A percentile compares a stretch with the other conserved stretches of the same genome.
Evolutionary conservation across 2,888 invertebrate species (phyloP).

Genomic region (Apotomis betuletana): DNA sequence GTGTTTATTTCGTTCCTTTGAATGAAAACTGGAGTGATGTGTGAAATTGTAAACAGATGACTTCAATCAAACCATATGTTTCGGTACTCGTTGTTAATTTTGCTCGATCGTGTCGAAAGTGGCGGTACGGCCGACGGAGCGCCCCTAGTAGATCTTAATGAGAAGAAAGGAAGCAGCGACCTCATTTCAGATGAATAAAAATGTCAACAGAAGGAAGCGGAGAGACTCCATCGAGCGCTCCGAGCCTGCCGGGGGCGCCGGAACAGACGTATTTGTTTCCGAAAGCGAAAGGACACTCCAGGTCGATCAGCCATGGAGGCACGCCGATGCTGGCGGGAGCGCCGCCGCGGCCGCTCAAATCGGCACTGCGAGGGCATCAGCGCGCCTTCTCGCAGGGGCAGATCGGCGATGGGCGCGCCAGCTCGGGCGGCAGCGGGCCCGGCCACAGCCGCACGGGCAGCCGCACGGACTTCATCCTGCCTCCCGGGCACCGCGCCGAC

Average conservation of each 20-base stretch:
- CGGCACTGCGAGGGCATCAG: constrained; percentile 89
- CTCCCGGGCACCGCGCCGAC: constrained; percentile 91
- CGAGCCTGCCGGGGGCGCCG: constrained; percentile 79
- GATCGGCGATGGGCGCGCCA: constrained; percentile 85
- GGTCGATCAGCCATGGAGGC: constrained; percentile 94
- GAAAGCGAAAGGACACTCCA: constrained; percentile 86
- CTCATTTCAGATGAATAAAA: constrained; percentile 85
- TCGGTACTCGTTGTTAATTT: constrained; percentile 62
- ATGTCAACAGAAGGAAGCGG: constrained; percentile 88
- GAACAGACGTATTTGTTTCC: constrained; percentile 82
- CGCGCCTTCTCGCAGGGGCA: constrained; percentile 94
- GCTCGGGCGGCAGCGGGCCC: constrained; percentile 63
- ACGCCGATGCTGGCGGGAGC: constrained; percentile 75
- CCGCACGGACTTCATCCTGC: constrained; percentile 94
- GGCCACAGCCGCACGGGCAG: constrained; percentile 93
- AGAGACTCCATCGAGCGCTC: constrained; percentile 80
- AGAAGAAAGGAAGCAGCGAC: constrained; percentile 67
- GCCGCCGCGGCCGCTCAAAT: constrained; percentile 88
- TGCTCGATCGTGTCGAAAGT: constrained; percentile 53
- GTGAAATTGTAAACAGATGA: constrained; percentile 75
- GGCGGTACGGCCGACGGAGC: constrained; percentile 55
- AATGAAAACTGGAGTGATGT: constrained; percentile 66
- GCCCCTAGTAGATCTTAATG: constrained; percentile 72
- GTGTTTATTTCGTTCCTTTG: constrained; percentile 49
- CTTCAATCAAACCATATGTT: constrained; percentile 75